Conservation (phyloP, 2,113 vertebrate species). For the Actinemys pallida region DNA sequence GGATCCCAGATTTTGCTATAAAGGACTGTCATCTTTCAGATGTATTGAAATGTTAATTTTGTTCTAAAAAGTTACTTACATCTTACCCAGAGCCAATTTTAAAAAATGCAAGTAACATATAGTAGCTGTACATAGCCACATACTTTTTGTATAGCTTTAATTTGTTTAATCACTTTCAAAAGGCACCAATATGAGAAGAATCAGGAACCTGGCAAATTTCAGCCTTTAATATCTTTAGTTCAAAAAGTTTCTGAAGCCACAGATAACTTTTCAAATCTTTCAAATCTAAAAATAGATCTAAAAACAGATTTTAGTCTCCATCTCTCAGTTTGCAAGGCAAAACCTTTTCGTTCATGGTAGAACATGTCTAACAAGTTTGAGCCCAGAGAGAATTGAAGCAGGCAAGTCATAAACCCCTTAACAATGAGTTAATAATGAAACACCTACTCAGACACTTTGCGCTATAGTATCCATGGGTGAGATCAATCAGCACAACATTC, state of each 20-base stretch:
- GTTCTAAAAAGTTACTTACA: not conserved
- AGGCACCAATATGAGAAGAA: not conserved
- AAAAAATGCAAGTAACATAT: not conserved
- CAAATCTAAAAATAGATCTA: not conserved
- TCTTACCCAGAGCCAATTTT: not conserved
- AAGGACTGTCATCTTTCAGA: not conserved
- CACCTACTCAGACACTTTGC: conserved; percentile 18
- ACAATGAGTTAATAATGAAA: conserved; percentile 68
- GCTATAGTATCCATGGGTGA: conserved; percentile 20
- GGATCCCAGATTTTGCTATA: not conserved
- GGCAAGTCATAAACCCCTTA: conserved; percentile 43
- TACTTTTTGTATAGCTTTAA: not conserved
- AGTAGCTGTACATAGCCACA: not conserved
- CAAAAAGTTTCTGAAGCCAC: conserved; percentile 10
- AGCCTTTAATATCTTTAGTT: conserved; percentile 14
- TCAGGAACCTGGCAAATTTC: not conserved
- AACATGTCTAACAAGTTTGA: conserved; percentile 42
- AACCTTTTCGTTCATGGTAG: conserved; percentile 11
- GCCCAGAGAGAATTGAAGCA: conserved; percentile 52
- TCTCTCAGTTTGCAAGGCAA: not conserved
- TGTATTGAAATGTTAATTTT: not conserved
- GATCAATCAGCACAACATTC: conserved; percentile 35
- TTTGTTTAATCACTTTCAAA: not conserved
- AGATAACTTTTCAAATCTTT: not conserved
- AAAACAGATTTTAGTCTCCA: not conserved